Percentiles rank a stretch among this genome's conserved stretches.
Evolutionary conservation across 2,888 invertebrate genomes (phyloP).

Genomic region (Spodoptera exigua): DNA sequence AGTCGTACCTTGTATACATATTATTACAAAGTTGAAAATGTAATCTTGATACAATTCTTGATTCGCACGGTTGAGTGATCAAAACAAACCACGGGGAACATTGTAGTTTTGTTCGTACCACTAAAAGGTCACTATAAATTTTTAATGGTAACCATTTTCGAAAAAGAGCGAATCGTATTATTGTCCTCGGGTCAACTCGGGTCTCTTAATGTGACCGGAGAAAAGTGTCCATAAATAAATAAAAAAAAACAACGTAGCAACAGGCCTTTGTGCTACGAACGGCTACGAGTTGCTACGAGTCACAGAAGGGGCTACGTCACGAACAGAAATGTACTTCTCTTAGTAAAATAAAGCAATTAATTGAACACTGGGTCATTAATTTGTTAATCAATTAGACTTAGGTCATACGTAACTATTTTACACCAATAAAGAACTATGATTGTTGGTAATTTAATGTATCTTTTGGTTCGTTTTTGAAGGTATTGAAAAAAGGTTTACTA

Average conservation of each 20-base stretch:
- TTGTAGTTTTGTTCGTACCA: constrained; percentile 33
- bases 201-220: constrained; percentile 57
- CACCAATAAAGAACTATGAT: no score
- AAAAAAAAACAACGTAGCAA: constrained; percentile 46
- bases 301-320: constrained; percentile 11
- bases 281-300: constrained; percentile 26
- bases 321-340: constrained; percentile 28
- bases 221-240: constrained; percentile 61
- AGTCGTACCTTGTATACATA: constrained; percentile 12
- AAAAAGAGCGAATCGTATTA: constrained; percentile 46
- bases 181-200: constrained; percentile 48
- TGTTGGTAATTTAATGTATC: no score
- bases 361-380: constrained; percentile 1
- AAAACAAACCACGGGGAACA: constrained; percentile 32
- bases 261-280: constrained; percentile 42
- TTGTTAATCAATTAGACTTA: no score
- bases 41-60: constrained; percentile 25
- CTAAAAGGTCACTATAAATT: constrained; percentile 57
- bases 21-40: constrained; percentile 22
- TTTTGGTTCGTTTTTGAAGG: no score
- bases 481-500: no score
- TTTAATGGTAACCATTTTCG: constrained; percentile 55
- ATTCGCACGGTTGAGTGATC: constrained; percentile 11
- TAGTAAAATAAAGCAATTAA: constrained; percentile 1
- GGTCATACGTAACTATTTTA: no score